phyloP scores from a whole-genome alignment of 2,113 vertebrate genomes.

The Melanocharis versteri region DNA sequence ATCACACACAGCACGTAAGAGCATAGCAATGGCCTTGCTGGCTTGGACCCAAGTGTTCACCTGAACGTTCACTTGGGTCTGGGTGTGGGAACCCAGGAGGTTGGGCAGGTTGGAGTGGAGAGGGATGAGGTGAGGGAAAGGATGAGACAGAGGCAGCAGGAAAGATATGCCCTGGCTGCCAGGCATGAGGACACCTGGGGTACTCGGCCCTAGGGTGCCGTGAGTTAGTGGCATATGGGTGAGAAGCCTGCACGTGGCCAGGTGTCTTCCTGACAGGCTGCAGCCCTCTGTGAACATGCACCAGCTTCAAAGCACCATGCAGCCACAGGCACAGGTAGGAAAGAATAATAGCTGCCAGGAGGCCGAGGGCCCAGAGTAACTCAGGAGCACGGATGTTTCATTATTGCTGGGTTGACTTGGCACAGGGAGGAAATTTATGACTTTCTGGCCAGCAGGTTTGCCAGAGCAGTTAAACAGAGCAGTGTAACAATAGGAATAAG shows the following conservation, averaged over 20 bases:
- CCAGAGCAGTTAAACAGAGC: neutral
- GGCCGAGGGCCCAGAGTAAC: neutral
- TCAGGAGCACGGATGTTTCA: accelerated
- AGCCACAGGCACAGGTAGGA: neutral
- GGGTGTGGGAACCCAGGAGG: neutral
- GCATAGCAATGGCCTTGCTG: accelerated
- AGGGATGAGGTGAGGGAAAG: neutral
- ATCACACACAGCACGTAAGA: neutral
- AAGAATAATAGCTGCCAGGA: neutral
- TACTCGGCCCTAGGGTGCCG: accelerated
- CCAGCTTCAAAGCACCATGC: neutral
- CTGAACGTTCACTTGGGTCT: neutral
- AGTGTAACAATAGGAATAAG: slow-evolving; percentile 17
- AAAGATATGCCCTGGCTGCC: neutral
- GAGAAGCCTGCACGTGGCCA: neutral
- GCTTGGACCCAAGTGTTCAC: neutral
- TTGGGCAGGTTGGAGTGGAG: neutral
- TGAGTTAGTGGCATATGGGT: neutral
- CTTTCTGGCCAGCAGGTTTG: neutral
- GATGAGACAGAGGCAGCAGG: neutral
- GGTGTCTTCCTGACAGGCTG: neutral
- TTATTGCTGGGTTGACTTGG: neutral
- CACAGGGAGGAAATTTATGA: neutral
- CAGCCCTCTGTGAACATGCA: neutral
- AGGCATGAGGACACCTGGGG: neutral